Evolutionary conservation across 2,888 invertebrate genomes (phyloP).

Genomic region (Venustoraphidia nigricollis): DNA sequence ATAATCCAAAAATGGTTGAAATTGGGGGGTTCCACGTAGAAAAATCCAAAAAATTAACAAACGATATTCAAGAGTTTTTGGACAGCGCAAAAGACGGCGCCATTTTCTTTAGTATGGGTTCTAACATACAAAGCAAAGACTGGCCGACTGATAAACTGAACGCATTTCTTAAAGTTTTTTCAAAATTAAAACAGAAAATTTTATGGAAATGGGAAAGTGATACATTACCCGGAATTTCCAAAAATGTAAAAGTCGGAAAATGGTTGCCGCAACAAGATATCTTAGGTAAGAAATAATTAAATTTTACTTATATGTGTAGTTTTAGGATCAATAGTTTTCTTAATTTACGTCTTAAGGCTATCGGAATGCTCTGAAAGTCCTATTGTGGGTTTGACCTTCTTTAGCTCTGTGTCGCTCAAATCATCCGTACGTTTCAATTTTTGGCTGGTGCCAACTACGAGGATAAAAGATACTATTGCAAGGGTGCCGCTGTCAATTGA

Average conservation of each 20-base stretch:
- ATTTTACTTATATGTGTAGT: no score
- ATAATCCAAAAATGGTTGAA: constrained; percentile 19
- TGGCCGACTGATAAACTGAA: constrained; percentile 16
- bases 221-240: constrained; percentile 20
- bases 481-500: no score
- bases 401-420: no score
- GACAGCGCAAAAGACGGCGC: constrained; percentile 20
- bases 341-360: no score
- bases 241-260: constrained; percentile 24
- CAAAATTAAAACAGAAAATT: constrained; percentile 23
- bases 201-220: constrained; percentile 36
- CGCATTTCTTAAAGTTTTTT: constrained; percentile 19
- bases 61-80: constrained; percentile 18
- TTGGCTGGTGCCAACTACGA: no score
- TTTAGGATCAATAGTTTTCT: no score
- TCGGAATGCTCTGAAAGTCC: no score
- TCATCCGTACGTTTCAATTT: no score
- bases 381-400: no score
- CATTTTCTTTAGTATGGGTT: constrained; percentile 24
- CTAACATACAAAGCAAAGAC: constrained; percentile 18
- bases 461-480: no score
- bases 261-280: constrained; percentile 24
- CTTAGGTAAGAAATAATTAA: constrained; percentile 15
- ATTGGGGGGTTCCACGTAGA: constrained; percentile 21
- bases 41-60: background rate